Conservation (phyloP, 1,140 invertebrate species). For the Musca vetustissima region DNA sequence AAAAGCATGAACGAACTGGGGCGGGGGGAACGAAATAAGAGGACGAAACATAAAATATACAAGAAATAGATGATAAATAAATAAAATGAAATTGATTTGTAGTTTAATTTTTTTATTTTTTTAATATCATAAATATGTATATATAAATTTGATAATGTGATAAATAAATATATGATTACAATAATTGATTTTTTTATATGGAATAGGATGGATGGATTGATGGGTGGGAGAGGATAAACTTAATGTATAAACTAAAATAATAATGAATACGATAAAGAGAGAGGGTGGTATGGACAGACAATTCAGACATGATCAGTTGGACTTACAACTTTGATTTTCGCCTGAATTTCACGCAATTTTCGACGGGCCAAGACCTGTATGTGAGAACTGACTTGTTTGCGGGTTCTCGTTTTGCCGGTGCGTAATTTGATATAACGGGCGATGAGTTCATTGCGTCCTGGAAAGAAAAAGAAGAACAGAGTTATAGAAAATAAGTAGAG, state of each 20-base stretch:
- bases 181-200: too few relatives aligned
- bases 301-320: constrained; percentile 22
- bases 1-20: too few relatives aligned
- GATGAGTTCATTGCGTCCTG: constrained; percentile 98
- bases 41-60: too few relatives aligned
- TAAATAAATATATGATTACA: too few relatives aligned
- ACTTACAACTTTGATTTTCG: constrained; percentile 95
- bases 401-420: constrained; percentile 97
- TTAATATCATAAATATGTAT: too few relatives aligned
- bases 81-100: constrained; percentile 9
- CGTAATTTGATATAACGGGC: constrained; percentile 98
- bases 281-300: not conserved
- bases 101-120: not conserved
- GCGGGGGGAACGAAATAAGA: too few relatives aligned
- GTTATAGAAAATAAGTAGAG: not conserved
- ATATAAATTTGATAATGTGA: too few relatives aligned
- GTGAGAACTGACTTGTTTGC: constrained; percentile 99
- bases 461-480: not conserved
- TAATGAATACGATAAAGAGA: not conserved
- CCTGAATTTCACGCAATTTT: constrained; percentile 96
- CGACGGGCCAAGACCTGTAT: constrained; percentile 98
- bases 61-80: not conserved
- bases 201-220: too few relatives aligned
- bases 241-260: not conserved
- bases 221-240: too few relatives aligned